Base-by-base conservation (phyloP, 2,113 vertebrate species). In the Colistium nudipinnis region DNA sequence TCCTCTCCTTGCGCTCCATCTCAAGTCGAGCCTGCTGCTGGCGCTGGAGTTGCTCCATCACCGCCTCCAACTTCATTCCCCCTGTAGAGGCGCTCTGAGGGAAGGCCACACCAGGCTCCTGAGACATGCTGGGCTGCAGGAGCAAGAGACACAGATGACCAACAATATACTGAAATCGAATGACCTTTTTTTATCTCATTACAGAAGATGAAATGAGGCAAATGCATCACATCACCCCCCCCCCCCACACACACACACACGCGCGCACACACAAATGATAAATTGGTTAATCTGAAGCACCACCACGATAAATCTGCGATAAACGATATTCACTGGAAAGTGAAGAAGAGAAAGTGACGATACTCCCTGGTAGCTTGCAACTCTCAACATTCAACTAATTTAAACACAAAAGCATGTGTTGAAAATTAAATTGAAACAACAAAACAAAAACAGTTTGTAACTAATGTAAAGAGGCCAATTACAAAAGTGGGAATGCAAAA, bases 31-130 rank as follows among this genome's bases (percentile, higher is more conserved):
- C 87, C 61, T 94, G 93, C 80, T 96, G 94, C 88, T 97, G 96
- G 56, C 94, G 94, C 62, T 96, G 96, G 79, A 96, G 93, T 78
- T 97, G 95, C 87, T 98, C 97, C 90, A 99, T 96, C 62, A 94
- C 94, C 2, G 95, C 95, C 81, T 96, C 91, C 52, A 95, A 90
- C 88, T 95, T 98, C 95, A 98, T 92, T n/a, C 90, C 94, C 88
- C 92, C 94, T 69, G 70, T 87, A 0, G 88, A 74, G 66, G 88
- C 73, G 90, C 90, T 94, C 94, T 95, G 94, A 82, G 89, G 89
- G 76, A 90, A 92, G 75, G 89, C 93, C 77, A 90, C 87, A 59
- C 92, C 75, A 80, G 92, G 91, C 86, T 93, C 93, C 74, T 93
- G 93, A 82, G 91, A 82, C 86, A 93, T 88, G 71, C 82, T 90